These are phyloP conservation scores for Lamprologus lemairii DNA, from an alignment of 2,113 vertebrate species.

Conservation along the genomic window DNA sequence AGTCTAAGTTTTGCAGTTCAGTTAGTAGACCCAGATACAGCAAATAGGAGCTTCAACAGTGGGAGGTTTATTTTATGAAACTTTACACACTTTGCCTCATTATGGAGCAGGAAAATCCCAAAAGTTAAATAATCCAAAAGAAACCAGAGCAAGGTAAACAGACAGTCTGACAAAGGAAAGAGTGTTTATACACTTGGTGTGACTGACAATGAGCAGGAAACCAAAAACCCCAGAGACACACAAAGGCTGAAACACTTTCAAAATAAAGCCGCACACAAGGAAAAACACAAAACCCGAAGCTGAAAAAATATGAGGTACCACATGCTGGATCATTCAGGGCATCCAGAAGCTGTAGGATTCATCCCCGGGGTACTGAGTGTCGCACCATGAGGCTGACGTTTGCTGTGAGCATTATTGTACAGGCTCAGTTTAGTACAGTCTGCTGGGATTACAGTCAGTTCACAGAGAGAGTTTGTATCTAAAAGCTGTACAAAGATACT, in stretches of 20 bases:
- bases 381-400: not conserved
- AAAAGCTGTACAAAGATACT: not conserved
- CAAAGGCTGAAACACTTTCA: not conserved
- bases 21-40: not conserved
- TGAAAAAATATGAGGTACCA: not conserved
- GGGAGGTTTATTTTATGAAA: not conserved
- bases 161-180: not conserved
- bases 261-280: not conserved
- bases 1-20: not conserved
- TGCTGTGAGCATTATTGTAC: not conserved
- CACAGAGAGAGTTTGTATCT: not conserved
- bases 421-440: not conserved
- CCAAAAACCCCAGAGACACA: not conserved
- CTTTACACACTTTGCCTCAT: not conserved
- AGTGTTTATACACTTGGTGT: not conserved
- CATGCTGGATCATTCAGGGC: not conserved
- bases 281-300: not conserved
- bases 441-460: not conserved
- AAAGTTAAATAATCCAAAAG: not conserved
- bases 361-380: not conserved
- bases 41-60: not conserved
- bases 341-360: not conserved
- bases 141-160: not conserved
- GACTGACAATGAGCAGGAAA: not conserved
- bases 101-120: not conserved